Base-by-base conservation (phyloP, 35 echinoderm and acorn worm species). In the Chiridota heheva region DNA sequence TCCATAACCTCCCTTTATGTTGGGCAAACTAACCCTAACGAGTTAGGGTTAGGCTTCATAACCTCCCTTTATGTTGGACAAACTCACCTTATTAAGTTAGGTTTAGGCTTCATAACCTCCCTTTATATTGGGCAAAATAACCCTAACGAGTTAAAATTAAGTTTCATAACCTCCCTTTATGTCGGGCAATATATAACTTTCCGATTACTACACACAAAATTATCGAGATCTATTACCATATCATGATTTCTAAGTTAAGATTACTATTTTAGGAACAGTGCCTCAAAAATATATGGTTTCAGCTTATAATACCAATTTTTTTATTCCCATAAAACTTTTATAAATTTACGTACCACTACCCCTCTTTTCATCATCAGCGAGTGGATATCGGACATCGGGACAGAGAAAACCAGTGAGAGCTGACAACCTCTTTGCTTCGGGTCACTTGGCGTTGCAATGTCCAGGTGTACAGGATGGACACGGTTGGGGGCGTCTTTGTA, bases 311-410 rank as follows among this genome's bases (percentile, higher is more conserved):
- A 12, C 8, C 12, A 39, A 6, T 16, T 35, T 7, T 3, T 69
- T 31, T 7, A 4, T 69, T 31, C 20, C 18, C 10, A 7, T 6
- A 7, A 8, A 25, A 38, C 4, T 69, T 4, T n/a, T 53, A 53
- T 53, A 13, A 5, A 17, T 53, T 47, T 0, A 81, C 91, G 88
- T 47, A 95, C 91, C 81, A 84, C 81, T 44, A 89, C 73, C 10
- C 91, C 91, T 59, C 91, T 83, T 48, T 95, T 95, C 72, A 71
- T 84, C 81, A 95, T 70, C 41, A 89, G 70, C 10, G 51, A 39
- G 20, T 89, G 81, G 27, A 95, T 81, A 20, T 74, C 67, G 0
- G 82, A 30, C 51, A 89, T 89, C 20, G 80, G 64, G 2, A 89
- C 57, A 24, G 91, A 95, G 57, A 95, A 95, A 37, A 73, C 35